Conservation (phyloP, 2,888 invertebrate genomes). For the Chironomus riparius region DNA sequence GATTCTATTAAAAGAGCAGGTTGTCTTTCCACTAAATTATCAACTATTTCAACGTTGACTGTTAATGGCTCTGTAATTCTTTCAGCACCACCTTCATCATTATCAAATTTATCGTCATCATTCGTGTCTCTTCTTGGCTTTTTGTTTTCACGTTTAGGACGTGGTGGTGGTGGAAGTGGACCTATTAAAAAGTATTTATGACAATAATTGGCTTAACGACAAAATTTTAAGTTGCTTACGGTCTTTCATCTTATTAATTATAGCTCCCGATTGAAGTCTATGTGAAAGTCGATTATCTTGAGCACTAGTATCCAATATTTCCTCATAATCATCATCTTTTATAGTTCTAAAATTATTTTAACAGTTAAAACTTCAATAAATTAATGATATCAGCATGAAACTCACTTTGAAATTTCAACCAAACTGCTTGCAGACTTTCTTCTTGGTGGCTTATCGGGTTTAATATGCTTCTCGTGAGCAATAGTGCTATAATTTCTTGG, state of each 20-base stretch:
- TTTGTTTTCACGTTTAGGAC: constrained; percentile 62
- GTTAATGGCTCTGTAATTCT: constrained; percentile 24
- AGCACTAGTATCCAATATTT: constrained; percentile 32
- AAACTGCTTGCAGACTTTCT: constrained; percentile 51
- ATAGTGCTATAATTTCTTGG: constrained; percentile 52
- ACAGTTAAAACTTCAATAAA: not conserved
- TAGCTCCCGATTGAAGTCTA: constrained; percentile 62
- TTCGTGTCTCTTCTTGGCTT: constrained; percentile 41
- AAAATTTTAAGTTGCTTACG: constrained; percentile 37
- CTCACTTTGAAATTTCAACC: constrained; percentile 43
- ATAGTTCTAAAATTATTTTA: not conserved
- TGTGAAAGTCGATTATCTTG: constrained; percentile 39
- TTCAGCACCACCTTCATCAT: constrained; percentile 32
- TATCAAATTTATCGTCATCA: constrained; percentile 33
- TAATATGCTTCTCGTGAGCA: constrained; percentile 42
- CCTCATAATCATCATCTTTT: constrained; percentile 50
- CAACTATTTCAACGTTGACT: not conserved
- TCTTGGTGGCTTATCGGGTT: constrained; percentile 44
- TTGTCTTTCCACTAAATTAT: not conserved
- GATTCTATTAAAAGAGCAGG: not conserved
- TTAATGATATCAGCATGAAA: not conserved
- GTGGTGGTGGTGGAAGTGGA: constrained; percentile 76
- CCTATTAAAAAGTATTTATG: not conserved
- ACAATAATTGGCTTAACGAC: not conserved
- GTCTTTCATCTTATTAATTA: constrained; percentile 74